These are phyloP conservation scores for Mythimna albipuncta DNA, from an alignment of 2,888 invertebrate genomes.

Conservation along the genomic window DNA sequence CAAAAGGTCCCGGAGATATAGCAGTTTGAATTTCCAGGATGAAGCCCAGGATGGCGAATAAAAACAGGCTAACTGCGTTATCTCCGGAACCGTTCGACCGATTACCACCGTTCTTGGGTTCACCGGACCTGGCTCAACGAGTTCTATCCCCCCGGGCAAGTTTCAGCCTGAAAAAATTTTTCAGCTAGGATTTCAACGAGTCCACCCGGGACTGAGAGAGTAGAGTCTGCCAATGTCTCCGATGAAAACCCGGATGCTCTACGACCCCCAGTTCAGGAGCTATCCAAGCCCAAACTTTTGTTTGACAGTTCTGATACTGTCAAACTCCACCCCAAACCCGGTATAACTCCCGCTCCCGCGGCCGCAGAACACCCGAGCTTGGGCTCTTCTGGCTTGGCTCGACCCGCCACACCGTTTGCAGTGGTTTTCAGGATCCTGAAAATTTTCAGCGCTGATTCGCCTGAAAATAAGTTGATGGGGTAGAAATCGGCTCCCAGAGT, in stretches of 20 bases:
- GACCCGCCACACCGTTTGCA: neutral
- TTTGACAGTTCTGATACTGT: neutral
- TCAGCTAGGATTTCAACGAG: too few species aligned
- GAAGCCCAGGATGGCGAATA: too few species aligned
- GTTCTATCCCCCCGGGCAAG: neutral
- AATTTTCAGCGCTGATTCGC: neutral
- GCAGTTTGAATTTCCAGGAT: too few species aligned
- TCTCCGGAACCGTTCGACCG: neutral
- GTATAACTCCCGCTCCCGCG: neutral
- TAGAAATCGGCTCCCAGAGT: rapidly evolving
- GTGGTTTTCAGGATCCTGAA: neutral
- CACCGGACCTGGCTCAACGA: too few species aligned
- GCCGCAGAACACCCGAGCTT: neutral
- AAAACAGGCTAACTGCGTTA: neutral
- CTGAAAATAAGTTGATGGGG: rapidly evolving
- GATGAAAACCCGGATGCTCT: neutral
- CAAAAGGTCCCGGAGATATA: too few species aligned
- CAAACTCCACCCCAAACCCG: neutral
- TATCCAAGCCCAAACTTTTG: neutral
- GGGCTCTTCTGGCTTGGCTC: neutral
- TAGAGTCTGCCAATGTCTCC: too few species aligned
- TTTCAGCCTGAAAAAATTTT: neutral
- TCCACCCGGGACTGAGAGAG: too few species aligned
- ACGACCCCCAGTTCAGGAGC: neutral
- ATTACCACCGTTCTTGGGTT: neutral